Conservation (phyloP, 2,797 vertebrate genomes). For the Eutrigla gurnardus region DNA sequence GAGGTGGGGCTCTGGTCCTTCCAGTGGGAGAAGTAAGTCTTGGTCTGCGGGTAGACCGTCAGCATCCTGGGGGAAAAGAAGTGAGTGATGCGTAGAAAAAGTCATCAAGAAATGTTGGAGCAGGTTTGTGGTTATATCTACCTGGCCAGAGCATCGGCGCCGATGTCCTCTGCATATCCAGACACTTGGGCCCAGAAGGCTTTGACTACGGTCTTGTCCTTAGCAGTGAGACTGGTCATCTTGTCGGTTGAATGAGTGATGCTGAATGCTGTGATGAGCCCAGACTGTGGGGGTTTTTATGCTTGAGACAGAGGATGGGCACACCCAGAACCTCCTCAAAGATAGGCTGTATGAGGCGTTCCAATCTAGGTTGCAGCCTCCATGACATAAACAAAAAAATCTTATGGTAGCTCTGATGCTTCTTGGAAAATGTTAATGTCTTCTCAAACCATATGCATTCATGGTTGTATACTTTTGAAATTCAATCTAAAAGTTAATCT, state of each 20-base stretch:
- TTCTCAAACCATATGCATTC: background rate
- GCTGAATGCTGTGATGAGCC: background rate
- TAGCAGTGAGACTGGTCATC: conserved; percentile 77
- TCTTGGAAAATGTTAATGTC: no score
- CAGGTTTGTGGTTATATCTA: conserved; percentile 40
- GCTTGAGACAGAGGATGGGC: conserved; percentile 9
- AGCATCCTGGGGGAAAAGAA: conserved; percentile 80
- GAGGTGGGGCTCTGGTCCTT: conserved; percentile 80
- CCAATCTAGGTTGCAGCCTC: background rate
- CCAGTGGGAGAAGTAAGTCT: conserved; percentile 90
- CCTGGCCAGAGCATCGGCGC: conserved; percentile 83
- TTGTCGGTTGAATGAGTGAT: conserved; percentile 34
- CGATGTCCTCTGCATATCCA: conserved; percentile 37
- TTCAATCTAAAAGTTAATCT: no score
- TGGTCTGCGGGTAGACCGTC: conserved; percentile 81
- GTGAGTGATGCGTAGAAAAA: background rate
- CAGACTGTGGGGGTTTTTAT: conserved; percentile 39
- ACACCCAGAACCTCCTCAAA: conserved; percentile 28
- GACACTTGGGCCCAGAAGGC: conserved; percentile 69
- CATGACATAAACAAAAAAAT: conserved; percentile 1
- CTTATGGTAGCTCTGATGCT: background rate
- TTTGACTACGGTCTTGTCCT: conserved; percentile 83
- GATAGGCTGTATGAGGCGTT: conserved; percentile 13
- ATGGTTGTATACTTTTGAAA: background rate
- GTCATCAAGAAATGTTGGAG: background rate